Evolutionary conservation across 2,113 vertebrate species (phyloP), one percentile per base, ranked within the genome.

Genomic region (Myotis davidii): DNA sequence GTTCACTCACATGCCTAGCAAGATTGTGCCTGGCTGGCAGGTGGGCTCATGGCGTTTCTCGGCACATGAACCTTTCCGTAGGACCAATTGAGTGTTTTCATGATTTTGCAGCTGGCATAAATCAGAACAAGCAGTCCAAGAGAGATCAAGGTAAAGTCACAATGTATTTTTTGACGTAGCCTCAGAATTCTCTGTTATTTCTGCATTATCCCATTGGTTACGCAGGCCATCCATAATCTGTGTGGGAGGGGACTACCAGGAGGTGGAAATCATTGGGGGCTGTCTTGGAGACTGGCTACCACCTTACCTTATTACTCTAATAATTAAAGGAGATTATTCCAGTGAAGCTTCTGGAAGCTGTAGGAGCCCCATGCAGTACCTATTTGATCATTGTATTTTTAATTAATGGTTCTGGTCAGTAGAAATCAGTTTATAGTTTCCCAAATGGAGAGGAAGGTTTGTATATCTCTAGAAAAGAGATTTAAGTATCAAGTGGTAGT

Each of bases 381-480:
- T 73, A 9, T 94, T 92, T 83, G 64, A 34, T 87, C 37, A 72
- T 9, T 65, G 29, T 87, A 29, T 32, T 87, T 77, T 37, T 39
- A 27, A 45, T 42, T 34, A 8, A 78, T 27, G 6, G 10, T 72
- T 17, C 27, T 70, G 10, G 17, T 56, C 37, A 86, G 18, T 86
- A 91, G 37, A 95, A 85, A 67, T 77, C 73, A 39, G 34, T 94
- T 93, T 88, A 72, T 88, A 25, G 7, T 91, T 96, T 85, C 39
- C 69, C n/a, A 86, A 73, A 69, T 93, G 65, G 9, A 92, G n/a
- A 90, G 54, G 18, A 89, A 56, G 6, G 21, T 69, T 82, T 92
- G 18, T 73, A 10, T 92, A 13, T 85, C 3, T 92, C n/a, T 76
- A 37, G 16, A 45, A 61, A 90, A 81, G 77, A 94, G 65, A 94